Conservation (phyloP, 1,140 invertebrate genomes). For the Aphis gossypii region DNA sequence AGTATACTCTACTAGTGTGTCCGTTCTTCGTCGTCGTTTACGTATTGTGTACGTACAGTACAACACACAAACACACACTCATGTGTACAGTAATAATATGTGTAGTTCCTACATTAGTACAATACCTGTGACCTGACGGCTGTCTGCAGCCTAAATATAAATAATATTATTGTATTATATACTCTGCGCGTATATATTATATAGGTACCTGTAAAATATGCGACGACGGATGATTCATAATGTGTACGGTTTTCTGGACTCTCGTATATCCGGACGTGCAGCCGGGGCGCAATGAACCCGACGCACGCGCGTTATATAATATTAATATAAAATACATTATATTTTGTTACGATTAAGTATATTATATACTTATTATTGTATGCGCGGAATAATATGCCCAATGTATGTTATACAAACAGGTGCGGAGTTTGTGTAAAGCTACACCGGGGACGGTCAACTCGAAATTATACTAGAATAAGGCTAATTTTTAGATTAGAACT, state of each 20-base stretch:
- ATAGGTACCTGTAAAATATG: not conserved
- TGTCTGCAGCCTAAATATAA: not conserved
- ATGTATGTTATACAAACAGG: too few species aligned
- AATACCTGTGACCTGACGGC: not conserved
- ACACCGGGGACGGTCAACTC: too few species aligned
- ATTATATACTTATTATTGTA: not conserved
- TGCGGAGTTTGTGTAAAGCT: too few species aligned
- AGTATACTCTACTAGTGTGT: not conserved
- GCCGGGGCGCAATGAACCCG: conserved; percentile 42
- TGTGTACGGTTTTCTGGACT: conserved; percentile 30
- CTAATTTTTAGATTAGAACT: too few species aligned
- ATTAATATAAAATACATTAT: not conserved
- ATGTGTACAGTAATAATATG: not conserved
- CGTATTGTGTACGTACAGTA: too few species aligned
- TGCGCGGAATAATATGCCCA: too few species aligned
- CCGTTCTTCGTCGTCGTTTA: not conserved
- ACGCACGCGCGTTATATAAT: not conserved
- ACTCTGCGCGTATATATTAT: not conserved
- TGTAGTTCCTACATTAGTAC: conserved; percentile 3
- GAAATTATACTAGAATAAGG: too few species aligned
- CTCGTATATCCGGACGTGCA: not conserved
- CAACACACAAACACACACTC: too few species aligned
- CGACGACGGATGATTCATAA: conserved; percentile 17
- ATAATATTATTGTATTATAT: not conserved
- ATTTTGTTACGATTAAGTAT: not conserved